A percentile compares a stretch with the other conserved stretches of the same genome.
Evolutionary conservation across 2,113 vertebrate genomes (phyloP).

Genomic region (Melozone crissalis): DNA sequence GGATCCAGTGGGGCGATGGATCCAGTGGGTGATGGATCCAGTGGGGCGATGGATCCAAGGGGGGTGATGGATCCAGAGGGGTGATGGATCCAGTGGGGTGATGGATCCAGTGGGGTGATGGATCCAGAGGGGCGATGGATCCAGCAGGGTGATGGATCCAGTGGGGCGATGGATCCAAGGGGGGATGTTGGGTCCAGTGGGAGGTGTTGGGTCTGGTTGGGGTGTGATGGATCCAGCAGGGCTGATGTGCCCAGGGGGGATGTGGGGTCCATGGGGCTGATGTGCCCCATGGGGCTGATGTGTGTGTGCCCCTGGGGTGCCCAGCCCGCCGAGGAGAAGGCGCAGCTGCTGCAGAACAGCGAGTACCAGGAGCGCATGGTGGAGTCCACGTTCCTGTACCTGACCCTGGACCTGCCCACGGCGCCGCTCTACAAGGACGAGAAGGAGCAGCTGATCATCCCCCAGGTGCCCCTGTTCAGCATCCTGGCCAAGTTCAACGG

Average conservation of each 20-base stretch:
- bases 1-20: background rate
- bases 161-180: no score
- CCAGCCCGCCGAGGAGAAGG: slow-evolving; percentile 91
- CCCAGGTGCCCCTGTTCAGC: slow-evolving; percentile 96
- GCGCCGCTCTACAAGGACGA: slow-evolving; percentile 97
- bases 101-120: no score
- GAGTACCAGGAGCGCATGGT: slow-evolving; percentile 96
- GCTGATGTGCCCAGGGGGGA: background rate
- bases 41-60: no score
- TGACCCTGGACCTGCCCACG: slow-evolving; percentile 94
- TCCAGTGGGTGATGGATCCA: no score
- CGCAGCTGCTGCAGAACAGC: slow-evolving; percentile 84
- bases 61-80: no score
- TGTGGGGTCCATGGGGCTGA: background rate
- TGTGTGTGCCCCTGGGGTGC: background rate
- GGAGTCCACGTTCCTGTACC: slow-evolving; percentile 93
- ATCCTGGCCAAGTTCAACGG: slow-evolving; percentile 96
- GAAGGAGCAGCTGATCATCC: slow-evolving; percentile 98
- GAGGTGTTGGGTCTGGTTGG: no score
- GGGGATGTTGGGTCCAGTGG: no score
- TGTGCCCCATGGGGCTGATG: background rate
- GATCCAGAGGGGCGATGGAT: no score
- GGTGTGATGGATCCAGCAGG: background rate
- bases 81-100: no score
- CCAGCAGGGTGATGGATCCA: no score